These are phyloP conservation scores for Istiophorus platypterus DNA, from an alignment of 2,113 vertebrate species.

Conservation along the genomic window DNA sequence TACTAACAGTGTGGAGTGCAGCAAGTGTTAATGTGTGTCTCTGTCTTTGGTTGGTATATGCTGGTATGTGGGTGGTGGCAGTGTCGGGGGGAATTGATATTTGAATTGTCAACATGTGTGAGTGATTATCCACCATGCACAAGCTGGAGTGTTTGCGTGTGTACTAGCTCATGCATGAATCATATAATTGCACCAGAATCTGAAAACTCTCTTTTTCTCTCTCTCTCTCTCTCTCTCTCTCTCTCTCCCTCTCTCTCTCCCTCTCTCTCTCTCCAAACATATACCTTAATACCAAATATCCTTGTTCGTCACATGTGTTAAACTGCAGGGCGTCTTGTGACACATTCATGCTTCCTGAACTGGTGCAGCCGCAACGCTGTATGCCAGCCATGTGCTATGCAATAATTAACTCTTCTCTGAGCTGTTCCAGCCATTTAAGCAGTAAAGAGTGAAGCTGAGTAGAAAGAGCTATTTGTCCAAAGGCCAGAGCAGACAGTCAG, in stretches of 20 bases:
- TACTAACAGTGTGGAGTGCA: conserved; percentile 9
- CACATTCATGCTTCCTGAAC: conserved; percentile 53
- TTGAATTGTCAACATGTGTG: conserved; percentile 31
- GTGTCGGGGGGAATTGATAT: background rate
- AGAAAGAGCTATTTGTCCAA: conserved; percentile 77
- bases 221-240: background rate
- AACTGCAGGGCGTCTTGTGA: conserved; percentile 69
- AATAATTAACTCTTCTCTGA: conserved; percentile 77
- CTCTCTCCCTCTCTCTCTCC: background rate
- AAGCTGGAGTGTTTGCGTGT: conserved; percentile 23
- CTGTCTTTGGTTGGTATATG: background rate
- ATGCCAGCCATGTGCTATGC: conserved; percentile 73
- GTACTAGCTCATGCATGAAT: conserved; percentile 2
- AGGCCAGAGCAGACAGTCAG: conserved; percentile 72
- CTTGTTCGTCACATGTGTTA: conserved; percentile 56
- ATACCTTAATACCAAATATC: background rate
- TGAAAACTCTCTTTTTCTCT: background rate
- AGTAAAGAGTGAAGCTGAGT: conserved; percentile 46
- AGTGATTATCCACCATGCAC: conserved; percentile 32
- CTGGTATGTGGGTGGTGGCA: background rate
- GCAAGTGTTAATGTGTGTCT: conserved; percentile 3
- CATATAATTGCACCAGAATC: background rate
- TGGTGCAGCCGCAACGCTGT: conserved; percentile 29
- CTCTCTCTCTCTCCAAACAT: background rate
- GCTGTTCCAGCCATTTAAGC: conserved; percentile 65